Evolutionary conservation across 2,888 invertebrate species (phyloP).

Genomic region (Gerris lacustris): DNA sequence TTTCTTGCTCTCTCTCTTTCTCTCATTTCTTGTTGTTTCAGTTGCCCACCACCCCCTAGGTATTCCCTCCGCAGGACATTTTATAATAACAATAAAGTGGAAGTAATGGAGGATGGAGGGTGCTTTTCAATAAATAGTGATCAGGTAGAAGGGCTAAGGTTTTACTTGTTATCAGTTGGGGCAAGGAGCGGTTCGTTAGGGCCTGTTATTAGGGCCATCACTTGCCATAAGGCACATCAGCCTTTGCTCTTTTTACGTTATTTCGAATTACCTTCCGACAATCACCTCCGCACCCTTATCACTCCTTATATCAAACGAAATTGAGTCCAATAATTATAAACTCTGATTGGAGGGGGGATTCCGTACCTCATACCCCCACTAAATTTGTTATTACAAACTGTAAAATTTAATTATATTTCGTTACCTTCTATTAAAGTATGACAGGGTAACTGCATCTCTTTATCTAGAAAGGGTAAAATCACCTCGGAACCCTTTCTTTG

Average conservation of each 20-base stretch:
- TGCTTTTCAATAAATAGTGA: constrained; percentile 22
- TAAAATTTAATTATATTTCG: background rate
- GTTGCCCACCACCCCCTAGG: background rate
- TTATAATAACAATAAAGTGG: background rate
- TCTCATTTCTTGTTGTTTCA: background rate
- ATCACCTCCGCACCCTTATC: constrained; percentile 1
- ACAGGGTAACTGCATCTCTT: background rate
- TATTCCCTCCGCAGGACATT: background rate
- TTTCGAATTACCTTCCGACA: constrained; percentile 5
- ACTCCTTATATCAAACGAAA: constrained; percentile 5
- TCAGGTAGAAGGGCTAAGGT: constrained; percentile 16
- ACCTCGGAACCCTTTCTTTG: too few species aligned
- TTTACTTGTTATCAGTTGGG: constrained; percentile 23
- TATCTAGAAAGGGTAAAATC: background rate
- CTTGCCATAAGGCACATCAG: constrained; percentile 2
- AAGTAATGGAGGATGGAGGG: constrained; percentile 13
- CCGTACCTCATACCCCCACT: background rate
- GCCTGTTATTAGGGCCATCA: constrained; percentile 6
- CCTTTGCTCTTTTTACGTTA: background rate
- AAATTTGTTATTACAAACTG: constrained; percentile 3
- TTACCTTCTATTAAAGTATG: background rate
- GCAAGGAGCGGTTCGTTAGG: constrained; percentile 15
- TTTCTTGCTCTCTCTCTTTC: background rate
- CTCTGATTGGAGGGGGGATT: background rate
- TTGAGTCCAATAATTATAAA: constrained; percentile 5